phyloP scores from a whole-genome alignment of 1,140 invertebrate species.

The Oryctes rhinoceros region DNA sequence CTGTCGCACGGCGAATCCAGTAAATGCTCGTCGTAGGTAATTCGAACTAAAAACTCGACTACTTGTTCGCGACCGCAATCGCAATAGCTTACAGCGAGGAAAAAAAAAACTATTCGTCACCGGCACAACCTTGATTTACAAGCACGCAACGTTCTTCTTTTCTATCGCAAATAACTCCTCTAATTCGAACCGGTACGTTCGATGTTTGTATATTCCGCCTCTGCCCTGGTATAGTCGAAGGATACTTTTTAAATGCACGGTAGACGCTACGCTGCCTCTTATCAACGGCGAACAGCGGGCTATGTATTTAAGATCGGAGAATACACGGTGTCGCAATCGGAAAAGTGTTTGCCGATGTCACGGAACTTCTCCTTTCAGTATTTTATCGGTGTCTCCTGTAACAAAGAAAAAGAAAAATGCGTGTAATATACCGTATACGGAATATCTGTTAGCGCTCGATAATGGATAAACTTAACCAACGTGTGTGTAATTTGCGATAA shows the following conservation, averaged over 20 bases:
- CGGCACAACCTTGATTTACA: slow-evolving; percentile 18
- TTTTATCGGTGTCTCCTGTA: slow-evolving; percentile 9
- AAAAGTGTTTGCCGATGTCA: slow-evolving; percentile 8
- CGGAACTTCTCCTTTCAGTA: slow-evolving; percentile 16
- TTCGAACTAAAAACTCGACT: slow-evolving; percentile 17
- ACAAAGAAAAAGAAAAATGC: slow-evolving; percentile 7
- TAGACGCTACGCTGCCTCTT: slow-evolving; percentile 1
- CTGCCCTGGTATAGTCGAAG: background rate
- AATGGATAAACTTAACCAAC: background rate
- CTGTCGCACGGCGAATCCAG: background rate
- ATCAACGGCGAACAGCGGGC: background rate
- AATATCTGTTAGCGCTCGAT: background rate
- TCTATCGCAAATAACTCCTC: background rate
- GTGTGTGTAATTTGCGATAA: background rate
- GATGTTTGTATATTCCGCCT: background rate
- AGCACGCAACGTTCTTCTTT: slow-evolving; percentile 8
- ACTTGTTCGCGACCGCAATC: slow-evolving; percentile 5
- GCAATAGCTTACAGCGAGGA: background rate
- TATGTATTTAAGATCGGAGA: slow-evolving; percentile 12
- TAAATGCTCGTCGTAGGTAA: background rate
- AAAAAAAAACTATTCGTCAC: slow-evolving; percentile 35
- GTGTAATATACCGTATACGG: background rate
- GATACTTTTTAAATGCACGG: background rate
- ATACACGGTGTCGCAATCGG: background rate
- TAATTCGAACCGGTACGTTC: background rate